These are phyloP conservation scores for Mandrillus leucophaeus DNA, from an alignment of 2,113 vertebrate genomes.

Conservation along the genomic window DNA sequence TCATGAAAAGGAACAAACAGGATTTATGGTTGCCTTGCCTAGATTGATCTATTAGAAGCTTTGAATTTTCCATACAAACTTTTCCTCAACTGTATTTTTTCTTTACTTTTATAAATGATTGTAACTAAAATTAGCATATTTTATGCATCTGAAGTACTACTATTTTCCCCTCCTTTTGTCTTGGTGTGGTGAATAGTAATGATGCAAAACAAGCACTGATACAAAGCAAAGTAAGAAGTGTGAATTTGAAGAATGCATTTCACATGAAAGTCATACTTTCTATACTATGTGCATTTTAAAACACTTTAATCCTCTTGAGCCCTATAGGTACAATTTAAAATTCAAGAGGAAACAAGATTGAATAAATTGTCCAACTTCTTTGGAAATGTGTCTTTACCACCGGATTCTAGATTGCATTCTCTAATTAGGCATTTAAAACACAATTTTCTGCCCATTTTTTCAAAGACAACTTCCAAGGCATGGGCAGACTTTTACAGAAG, in stretches of 20 bases:
- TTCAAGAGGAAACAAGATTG: not conserved
- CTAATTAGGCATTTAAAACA: constrained; percentile 19
- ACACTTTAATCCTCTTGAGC: not conserved
- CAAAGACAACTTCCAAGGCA: not conserved
- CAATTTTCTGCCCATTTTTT: not conserved
- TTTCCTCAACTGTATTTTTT: not conserved
- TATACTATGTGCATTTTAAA: not conserved
- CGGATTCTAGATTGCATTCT: not conserved
- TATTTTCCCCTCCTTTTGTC: constrained; percentile 45
- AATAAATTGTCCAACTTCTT: not conserved
- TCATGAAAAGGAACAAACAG: not conserved
- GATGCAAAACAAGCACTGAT: not conserved
- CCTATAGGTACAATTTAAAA: constrained; percentile 16
- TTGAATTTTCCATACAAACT: not conserved
- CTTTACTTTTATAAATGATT: constrained; percentile 12
- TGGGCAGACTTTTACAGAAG: not conserved
- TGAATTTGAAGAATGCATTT: not conserved
- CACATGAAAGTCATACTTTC: not conserved
- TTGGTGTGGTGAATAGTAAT: not conserved
- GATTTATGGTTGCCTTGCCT: not conserved
- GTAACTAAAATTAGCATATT: constrained; percentile 42
- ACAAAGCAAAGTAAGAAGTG: not conserved
- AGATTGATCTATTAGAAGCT: constrained; percentile 38
- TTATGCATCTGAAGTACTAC: not conserved
- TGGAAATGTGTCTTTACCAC: not conserved